Percentiles rank a stretch among this genome's conserved stretches.
These are phyloP conservation scores for Gorsachius goisagi DNA, from an alignment of 2,113 vertebrate species.

Conservation along the genomic window DNA sequence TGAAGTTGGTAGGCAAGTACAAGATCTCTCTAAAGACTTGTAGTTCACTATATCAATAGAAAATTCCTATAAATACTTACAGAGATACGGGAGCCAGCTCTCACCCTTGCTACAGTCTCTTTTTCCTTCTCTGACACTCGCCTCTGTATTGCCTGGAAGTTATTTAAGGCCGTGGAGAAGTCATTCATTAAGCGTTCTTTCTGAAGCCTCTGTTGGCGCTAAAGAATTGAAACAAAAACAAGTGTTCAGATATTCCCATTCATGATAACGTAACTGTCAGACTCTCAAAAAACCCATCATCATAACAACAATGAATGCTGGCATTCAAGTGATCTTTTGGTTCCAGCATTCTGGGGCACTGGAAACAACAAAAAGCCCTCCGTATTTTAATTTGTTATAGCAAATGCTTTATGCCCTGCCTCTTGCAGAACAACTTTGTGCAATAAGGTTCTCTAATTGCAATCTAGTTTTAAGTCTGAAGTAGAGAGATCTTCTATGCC, in stretches of 20 bases:
- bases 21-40: background rate
- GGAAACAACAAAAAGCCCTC: background rate
- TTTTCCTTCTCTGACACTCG: slow-evolving; percentile 90
- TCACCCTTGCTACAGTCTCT: slow-evolving; percentile 87
- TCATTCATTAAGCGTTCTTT: slow-evolving; percentile 95
- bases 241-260: background rate
- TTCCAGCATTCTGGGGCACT: background rate
- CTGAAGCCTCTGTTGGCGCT: slow-evolving; percentile 96
- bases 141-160: slow-evolving; percentile 91
- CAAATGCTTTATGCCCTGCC: background rate
- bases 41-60: fast-evolving
- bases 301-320: background rate
- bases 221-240: slow-evolving; percentile 21
- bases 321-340: background rate
- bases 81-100: slow-evolving; percentile 89
- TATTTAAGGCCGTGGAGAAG: slow-evolving; percentile 92
- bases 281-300: background rate
- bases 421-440: background rate
- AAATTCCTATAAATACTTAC: slow-evolving; percentile 68
- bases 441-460: background rate
- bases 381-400: background rate
- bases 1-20: background rate
- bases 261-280: background rate
- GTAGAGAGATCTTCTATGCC: background rate
- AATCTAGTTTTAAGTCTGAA: background rate